Evolutionary conservation across 2,113 vertebrate species (phyloP).

Genomic region (Fulmarus glacialis): DNA sequence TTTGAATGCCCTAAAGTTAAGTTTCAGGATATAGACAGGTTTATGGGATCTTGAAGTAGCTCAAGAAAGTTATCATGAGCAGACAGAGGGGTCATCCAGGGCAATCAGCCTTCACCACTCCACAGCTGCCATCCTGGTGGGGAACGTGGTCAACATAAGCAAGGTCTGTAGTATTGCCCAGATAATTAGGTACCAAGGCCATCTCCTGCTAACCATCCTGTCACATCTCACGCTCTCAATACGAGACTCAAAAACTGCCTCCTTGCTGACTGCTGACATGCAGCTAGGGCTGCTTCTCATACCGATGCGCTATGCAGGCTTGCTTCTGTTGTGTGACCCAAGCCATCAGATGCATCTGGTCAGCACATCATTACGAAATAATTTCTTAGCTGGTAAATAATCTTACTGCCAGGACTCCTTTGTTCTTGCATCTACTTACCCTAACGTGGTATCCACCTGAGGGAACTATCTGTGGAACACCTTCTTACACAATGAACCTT

Average conservation of each 20-base stretch:
- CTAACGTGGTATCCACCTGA: neutral
- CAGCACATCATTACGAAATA: neutral
- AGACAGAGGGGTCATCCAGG: neutral
- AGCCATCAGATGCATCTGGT: neutral
- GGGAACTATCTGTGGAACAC: neutral
- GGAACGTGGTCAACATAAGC: neutral
- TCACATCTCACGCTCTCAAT: neutral
- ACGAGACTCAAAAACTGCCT: neutral
- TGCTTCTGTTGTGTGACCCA: neutral
- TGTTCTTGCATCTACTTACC: neutral
- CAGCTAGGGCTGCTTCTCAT: neutral
- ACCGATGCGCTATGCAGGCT: rapidly evolving
- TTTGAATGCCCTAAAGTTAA: neutral
- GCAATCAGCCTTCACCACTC: neutral
- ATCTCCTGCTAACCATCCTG: neutral
- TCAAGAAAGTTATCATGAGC: neutral
- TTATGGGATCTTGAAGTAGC: neutral
- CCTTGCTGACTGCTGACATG: neutral
- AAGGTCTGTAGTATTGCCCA: neutral
- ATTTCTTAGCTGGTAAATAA: neutral
- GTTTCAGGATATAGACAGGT: neutral
- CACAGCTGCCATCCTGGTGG: neutral
- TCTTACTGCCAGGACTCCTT: neutral
- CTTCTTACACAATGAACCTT: neutral
- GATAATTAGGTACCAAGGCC: neutral